Percentiles rank a stretch among this genome's conserved stretches.
Evolutionary conservation across 2,797 vertebrate species (phyloP).

Genomic region (Leptatherina wallacei): DNA sequence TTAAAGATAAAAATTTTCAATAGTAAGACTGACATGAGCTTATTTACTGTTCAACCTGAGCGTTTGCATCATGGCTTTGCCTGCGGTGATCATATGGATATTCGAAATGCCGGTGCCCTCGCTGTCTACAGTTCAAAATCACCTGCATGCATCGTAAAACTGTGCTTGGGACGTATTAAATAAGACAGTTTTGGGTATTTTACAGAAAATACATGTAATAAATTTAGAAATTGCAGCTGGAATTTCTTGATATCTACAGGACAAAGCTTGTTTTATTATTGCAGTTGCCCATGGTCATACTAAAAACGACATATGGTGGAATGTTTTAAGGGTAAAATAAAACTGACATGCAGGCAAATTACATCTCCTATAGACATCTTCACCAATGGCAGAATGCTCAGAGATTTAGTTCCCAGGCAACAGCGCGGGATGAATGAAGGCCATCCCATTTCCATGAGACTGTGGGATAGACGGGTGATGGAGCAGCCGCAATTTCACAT

Average conservation of each 20-base stretch:
- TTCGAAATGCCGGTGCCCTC: background rate
- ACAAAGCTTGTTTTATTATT: background rate
- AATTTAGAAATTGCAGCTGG: background rate
- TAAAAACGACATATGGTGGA: background rate
- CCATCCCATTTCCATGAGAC: slow-evolving; percentile 22
- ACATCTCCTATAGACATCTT: background rate
- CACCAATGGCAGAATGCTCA: background rate
- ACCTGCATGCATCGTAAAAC: background rate
- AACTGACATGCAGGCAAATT: slow-evolving; percentile 21
- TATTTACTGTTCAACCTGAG: slow-evolving; percentile 1
- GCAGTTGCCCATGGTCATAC: background rate
- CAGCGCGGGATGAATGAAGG: slow-evolving; percentile 27
- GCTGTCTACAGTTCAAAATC: slow-evolving; percentile 4
- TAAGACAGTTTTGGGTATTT: slow-evolving; percentile 1
- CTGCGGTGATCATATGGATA: background rate
- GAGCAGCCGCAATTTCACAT: slow-evolving; percentile 42
- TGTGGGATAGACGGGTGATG: slow-evolving; percentile 33
- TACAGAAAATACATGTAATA: slow-evolving; percentile 1
- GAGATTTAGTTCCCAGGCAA: slow-evolving; percentile 44
- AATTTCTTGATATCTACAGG: background rate
- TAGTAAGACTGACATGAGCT: slow-evolving; percentile 11
- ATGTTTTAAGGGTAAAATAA: slow-evolving; percentile 14
- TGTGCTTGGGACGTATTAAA: slow-evolving; percentile 14
- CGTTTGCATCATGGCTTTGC: background rate
- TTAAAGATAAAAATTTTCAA: slow-evolving; percentile 27